Base-by-base conservation (phyloP, 2,888 invertebrate species). In the Gibbula magus region DNA sequence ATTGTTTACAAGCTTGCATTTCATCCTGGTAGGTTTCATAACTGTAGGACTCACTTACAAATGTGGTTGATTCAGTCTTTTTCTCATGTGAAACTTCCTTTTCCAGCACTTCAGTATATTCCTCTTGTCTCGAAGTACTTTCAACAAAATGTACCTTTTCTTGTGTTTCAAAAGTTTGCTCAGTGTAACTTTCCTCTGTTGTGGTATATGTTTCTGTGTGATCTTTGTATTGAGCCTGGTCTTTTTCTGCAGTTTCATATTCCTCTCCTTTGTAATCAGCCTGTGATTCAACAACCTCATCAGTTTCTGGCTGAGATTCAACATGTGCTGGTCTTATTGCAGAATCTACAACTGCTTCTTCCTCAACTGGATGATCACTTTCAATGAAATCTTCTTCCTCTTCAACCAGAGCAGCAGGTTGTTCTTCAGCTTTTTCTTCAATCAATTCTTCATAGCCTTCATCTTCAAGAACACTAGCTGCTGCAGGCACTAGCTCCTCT, bases 351-450 rank as follows among this genome's bases (percentile, higher is more conserved):
- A 18, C 13, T 66, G 52, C 45, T 25, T 54, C 54, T 29, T 54
- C 54, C 61, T 70, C 66, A 45, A 70, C 5, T 0, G 35, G 2
- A 86, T 81, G 53, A 85, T 78, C 83, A 86, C 18, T 51, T 74
- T 51, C 51, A 51, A 51, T 51, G 25, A 51, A 86, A 84, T 86
- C 86, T 8, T 85, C 86, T 29, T 82, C 80, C 20, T 79, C 79
- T 0, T 77, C 79, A n/a, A 75, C 81, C 29, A 75, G 29, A 4
- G 54, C 45, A 45, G n/a, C n/a, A 20, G 52, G 16, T 18, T 56
- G 20, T 56, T 75, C 52, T 25, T 54, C 74, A 56, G 67, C 25
- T 22, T 77, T 56, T 20, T 70, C 73, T 35, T 70, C 45, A 22
- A 54, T 29, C 20, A 54, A 22, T 75, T 73, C 45, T 51, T 66